These are phyloP conservation scores for Heteronetta atricapilla DNA, from an alignment of 2,113 vertebrate species.

Conservation along the genomic window DNA sequence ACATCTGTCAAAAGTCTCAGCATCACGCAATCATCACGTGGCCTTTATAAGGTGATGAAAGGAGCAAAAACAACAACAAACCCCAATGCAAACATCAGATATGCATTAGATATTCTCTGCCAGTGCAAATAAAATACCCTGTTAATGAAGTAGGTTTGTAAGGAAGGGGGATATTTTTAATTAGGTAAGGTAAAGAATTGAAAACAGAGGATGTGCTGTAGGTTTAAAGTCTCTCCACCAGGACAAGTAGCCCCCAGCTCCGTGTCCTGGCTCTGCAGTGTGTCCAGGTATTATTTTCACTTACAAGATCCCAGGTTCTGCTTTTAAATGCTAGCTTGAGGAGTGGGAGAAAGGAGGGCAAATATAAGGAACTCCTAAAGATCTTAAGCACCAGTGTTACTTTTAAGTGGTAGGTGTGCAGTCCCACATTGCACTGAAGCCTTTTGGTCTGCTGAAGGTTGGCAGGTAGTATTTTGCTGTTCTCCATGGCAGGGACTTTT, in stretches of 20 bases:
- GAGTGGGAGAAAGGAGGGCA: neutral
- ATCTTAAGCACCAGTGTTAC: accelerated
- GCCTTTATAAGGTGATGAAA: conserved; percentile 62
- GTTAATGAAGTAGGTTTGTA: neutral
- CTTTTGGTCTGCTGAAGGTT: neutral
- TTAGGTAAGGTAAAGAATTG: neutral
- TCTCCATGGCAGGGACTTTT: neutral
- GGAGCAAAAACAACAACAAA: conserved; percentile 51
- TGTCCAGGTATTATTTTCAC: neutral
- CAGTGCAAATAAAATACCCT: neutral
- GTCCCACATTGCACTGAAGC: accelerated
- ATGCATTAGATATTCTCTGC: neutral
- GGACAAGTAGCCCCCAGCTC: neutral
- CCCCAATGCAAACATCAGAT: conserved; percentile 17
- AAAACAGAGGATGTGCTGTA: neutral
- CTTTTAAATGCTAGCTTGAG: neutral
- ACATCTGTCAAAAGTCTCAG: conserved; percentile 53
- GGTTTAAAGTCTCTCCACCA: neutral
- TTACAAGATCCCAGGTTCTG: neutral
- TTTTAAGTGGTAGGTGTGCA: neutral
- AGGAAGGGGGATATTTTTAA: neutral
- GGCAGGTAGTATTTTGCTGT: accelerated
- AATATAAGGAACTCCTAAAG: neutral
- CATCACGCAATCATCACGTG: conserved; percentile 21
- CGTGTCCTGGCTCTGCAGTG: neutral